phyloP scores from a whole-genome alignment of 2,797 vertebrate genomes.

The Hippocampus kuda region DNA sequence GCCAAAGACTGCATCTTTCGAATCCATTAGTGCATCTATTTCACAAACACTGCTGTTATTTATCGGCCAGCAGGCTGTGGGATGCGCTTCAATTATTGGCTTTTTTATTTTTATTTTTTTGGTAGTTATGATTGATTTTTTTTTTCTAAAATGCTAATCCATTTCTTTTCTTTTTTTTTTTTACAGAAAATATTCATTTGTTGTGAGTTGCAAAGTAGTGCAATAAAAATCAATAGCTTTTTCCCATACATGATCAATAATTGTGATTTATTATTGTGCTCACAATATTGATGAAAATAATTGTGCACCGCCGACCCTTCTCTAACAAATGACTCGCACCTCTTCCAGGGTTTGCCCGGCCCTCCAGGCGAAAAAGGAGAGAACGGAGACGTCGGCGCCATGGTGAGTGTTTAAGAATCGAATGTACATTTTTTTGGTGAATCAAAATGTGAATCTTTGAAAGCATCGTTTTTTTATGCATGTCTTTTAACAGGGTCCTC shows the following conservation, averaged over 20 bases:
- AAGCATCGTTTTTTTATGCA: neutral
- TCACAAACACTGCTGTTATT: neutral
- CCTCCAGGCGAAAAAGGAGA: conserved; percentile 96
- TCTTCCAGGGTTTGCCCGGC: conserved; percentile 82
- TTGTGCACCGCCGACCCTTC: no score
- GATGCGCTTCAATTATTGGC: neutral
- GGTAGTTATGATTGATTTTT: no score
- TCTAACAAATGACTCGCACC: conserved; percentile 13
- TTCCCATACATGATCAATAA: no score
- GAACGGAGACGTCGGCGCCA: conserved; percentile 90
- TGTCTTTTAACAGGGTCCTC: conserved; percentile 77
- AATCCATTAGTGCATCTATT: neutral
- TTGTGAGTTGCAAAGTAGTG: no score
- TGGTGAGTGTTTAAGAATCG: conserved; percentile 69
- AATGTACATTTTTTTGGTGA: no score
- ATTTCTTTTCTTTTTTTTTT: no score
- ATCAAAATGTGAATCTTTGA: neutral
- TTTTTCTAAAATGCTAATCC: no score
- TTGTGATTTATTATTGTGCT: no score
- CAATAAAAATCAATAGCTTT: no score
- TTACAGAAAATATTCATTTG: no score
- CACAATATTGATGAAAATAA: no score
- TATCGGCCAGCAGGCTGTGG: neutral
- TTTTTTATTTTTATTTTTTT: no score
- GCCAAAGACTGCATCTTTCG: neutral